Conservation (phyloP, 92 coral and sea anemone genomes). For the Virgularia gustaviana region DNA sequence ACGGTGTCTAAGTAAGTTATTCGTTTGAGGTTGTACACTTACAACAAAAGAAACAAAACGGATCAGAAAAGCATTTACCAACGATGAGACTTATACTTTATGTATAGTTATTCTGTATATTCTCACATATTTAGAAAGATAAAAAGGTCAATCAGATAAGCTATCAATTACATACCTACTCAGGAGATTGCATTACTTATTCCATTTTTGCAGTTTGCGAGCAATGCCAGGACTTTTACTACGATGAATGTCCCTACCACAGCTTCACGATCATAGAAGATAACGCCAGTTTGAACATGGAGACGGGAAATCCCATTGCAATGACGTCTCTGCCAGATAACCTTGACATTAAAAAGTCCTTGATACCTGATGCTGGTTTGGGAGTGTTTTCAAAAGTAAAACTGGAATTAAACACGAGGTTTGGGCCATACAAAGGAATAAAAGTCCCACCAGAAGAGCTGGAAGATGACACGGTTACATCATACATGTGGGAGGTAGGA, state of each 20-base stretch:
- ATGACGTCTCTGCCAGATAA: constrained; percentile 19
- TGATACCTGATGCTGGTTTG: constrained; percentile 17
- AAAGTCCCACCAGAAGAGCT: constrained; percentile 6
- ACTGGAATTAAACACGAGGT: constrained; percentile 4
- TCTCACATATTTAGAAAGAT: too few relatives aligned
- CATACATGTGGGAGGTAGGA: constrained; percentile 22
- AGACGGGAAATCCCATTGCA: neutral
- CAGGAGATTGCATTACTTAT: too few relatives aligned
- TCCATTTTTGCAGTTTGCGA: constrained; percentile 8
- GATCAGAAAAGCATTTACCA: too few relatives aligned
- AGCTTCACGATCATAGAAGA: constrained; percentile 15
- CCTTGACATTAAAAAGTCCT: neutral
- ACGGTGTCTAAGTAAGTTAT: too few relatives aligned
- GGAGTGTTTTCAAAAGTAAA: constrained; percentile 16
- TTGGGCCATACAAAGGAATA: constrained; percentile 10
- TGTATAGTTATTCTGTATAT: too few relatives aligned
- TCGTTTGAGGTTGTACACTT: too few relatives aligned
- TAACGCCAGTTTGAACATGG: constrained; percentile 1
- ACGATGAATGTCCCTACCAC: constrained; percentile 5
- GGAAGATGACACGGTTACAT: neutral
- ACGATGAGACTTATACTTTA: too few relatives aligned
- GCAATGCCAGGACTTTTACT: constrained; percentile 23
- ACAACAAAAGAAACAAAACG: too few relatives aligned
- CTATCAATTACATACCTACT: too few relatives aligned
- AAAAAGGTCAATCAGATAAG: too few relatives aligned